These are phyloP conservation scores for Xylophagus ater DNA, from an alignment of 2,888 invertebrate genomes.

Conservation along the genomic window DNA sequence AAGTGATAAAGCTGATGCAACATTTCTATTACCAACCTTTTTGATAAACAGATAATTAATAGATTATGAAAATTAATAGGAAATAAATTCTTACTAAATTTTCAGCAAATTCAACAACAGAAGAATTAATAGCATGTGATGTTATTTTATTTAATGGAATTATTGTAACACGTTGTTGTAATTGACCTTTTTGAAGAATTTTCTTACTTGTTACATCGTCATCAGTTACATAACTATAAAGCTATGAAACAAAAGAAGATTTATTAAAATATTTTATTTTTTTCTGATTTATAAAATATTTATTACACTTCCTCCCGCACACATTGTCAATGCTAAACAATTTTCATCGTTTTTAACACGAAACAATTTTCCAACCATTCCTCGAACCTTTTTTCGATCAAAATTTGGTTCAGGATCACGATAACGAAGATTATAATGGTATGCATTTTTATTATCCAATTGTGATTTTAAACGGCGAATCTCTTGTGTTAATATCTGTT, in stretches of 20 bases:
- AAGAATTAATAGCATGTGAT: conserved; percentile 48
- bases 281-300: background rate
- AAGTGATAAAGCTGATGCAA: conserved; percentile 67
- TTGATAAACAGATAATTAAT: too few relatives aligned
- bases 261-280: conserved; percentile 11
- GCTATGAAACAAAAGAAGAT: conserved; percentile 41
- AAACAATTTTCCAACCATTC: conserved; percentile 71
- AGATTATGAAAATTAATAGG: too few relatives aligned
- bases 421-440: conserved; percentile 54
- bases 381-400: conserved; percentile 53
- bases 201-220: conserved; percentile 74
- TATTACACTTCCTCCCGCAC: conserved; percentile 70
- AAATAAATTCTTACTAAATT: conserved; percentile 43
- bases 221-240: conserved; percentile 86
- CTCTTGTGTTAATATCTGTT: conserved; percentile 44
- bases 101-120: conserved; percentile 55
- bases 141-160: conserved; percentile 85
- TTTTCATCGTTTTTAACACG: conserved; percentile 56
- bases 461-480: conserved; percentile 41
- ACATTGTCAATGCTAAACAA: conserved; percentile 72
- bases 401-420: conserved; percentile 66
- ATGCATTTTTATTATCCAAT: conserved; percentile 28
- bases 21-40: conserved; percentile 73
- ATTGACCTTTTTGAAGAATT: conserved; percentile 68
- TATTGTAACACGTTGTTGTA: conserved; percentile 72